phyloP scores from a whole-genome alignment of 2,113 vertebrate genomes.

The Dipodomys stephensi region DNA sequence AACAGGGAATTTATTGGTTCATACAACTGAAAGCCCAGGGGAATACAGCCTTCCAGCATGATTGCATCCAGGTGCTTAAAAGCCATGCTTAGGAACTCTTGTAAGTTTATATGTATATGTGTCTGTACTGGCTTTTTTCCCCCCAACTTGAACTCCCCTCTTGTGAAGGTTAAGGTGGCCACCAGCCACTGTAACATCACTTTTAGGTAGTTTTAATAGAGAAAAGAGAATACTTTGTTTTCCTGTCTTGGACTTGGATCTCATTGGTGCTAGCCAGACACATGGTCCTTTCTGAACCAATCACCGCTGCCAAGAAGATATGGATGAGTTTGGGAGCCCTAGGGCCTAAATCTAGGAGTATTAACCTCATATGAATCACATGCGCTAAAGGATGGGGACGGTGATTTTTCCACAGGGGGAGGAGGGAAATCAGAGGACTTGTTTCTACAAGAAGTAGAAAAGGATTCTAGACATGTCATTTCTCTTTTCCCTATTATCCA shows the following conservation, averaged over 20 bases:
- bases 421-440: neutral
- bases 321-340: neutral
- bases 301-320: neutral
- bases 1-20: neutral
- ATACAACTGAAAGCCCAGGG: neutral
- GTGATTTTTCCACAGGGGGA: neutral
- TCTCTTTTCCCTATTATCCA: neutral
- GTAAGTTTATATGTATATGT: neutral
- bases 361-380: neutral
- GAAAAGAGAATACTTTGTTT: neutral
- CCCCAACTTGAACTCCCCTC: neutral
- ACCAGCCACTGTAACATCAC: neutral
- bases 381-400: neutral
- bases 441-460: conserved; percentile 14
- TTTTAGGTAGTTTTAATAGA: neutral
- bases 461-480: neutral
- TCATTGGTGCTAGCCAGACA: neutral
- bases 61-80: neutral
- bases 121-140: neutral
- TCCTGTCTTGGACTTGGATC: neutral
- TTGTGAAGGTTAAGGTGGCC: neutral
- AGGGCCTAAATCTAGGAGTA: neutral
- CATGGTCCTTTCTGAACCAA: neutral
- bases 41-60: neutral
- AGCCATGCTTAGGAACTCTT: neutral